Evolutionary conservation across 2,888 invertebrate genomes (phyloP), one percentile per base, ranked within the genome.

Genomic region (Synergus laeviventris): DNA sequence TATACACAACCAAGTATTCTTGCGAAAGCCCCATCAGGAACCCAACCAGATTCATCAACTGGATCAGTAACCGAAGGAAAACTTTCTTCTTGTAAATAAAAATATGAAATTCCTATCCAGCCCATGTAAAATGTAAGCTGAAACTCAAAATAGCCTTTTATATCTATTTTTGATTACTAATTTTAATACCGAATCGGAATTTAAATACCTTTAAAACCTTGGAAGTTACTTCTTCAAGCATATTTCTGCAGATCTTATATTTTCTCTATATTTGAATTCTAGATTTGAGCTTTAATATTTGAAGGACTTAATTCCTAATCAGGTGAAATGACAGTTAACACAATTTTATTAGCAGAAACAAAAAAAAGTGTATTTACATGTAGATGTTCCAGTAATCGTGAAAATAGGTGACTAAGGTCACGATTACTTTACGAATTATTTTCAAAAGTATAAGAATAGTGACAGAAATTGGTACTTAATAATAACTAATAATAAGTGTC

Each of bases 31-130:
- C 87, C 88, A 78, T 89, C 86, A 3, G 87, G 84, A 38, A 84
- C 84, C 88, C 88, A 89, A 49, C 87, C 87, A 18, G 86, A 83
- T 75, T 87, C 87, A 70, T 89, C 89, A 9, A 87, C 75, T 0
- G 84, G 84, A 74, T 74, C 78, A 54, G 80, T 78, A 21, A 84
- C 74, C 1, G 70, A 70, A 70, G 45, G 16, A 16, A 31, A 24
- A 24, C 70, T 45, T n/a, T 45, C 70, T 21, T 70, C 70, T 14
- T 45, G 9, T 9, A 70, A 24, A 45, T 70, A 70, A 70, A 16
- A 24, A 70, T 49, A 70, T 12, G 70, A 45, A 70, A 45, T 16
- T 31, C 49, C 45, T 18, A 70, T 21, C 70, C 70, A 70, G n/a
- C 24, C 45, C 45, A 49, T 9, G 24, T 45, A 49, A 24, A 70